A percentile compares a stretch with the other conserved stretches of the same genome.
These are phyloP conservation scores for Mimumesa dahlbomi DNA, from an alignment of 2,888 invertebrate genomes.

Conservation along the genomic window DNA sequence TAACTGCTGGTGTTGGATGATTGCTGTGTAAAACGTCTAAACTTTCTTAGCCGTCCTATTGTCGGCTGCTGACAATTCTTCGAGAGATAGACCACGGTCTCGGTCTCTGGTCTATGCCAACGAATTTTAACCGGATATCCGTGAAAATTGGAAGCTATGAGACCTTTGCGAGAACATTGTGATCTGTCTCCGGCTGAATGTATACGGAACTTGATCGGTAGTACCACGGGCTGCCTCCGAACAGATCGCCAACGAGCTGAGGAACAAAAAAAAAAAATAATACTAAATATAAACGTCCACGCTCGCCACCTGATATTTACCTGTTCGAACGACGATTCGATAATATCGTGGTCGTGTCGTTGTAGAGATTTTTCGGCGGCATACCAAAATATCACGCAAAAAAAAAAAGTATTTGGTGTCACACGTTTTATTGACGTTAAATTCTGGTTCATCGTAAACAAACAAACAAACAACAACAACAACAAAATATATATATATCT, in stretches of 20 bases:
- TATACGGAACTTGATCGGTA: slow-evolving; percentile 26
- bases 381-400: slow-evolving; percentile 18
- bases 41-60: slow-evolving; percentile 60
- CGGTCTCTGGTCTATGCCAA: slow-evolving; percentile 28
- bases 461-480: too few species aligned
- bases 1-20: slow-evolving; percentile 71
- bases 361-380: slow-evolving; percentile 22
- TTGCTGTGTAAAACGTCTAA: slow-evolving; percentile 66
- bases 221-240: slow-evolving; percentile 31
- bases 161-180: background rate
- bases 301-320: slow-evolving; percentile 33
- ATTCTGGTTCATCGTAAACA: slow-evolving; percentile 56
- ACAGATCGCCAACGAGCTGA: slow-evolving; percentile 29
- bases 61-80: slow-evolving; percentile 35
- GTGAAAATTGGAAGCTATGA: slow-evolving; percentile 31
- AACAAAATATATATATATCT: too few species aligned
- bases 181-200: slow-evolving; percentile 17
- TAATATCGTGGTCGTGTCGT: slow-evolving; percentile 15
- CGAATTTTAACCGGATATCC: slow-evolving; percentile 20
- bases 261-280: slow-evolving; percentile 6
- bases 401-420: slow-evolving; percentile 37
- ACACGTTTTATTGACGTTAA: slow-evolving; percentile 39
- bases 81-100: slow-evolving; percentile 31
- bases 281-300: slow-evolving; percentile 23
- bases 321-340: slow-evolving; percentile 37